Evolutionary conservation across 2,113 vertebrate species (phyloP).

Genomic region (Symphodus melops): DNA sequence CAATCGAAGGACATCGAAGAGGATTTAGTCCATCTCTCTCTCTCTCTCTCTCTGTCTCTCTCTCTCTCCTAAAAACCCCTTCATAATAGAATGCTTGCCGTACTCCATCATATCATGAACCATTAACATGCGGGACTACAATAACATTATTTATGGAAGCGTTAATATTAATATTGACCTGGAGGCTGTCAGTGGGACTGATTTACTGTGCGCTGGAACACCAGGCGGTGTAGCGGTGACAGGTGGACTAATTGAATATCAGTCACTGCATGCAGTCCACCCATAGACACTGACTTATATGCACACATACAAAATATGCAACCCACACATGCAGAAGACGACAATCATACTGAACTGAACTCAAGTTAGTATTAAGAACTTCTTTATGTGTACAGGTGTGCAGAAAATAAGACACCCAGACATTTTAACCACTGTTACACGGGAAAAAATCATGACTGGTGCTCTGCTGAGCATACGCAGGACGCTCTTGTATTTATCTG

Average conservation of each 20-base stretch:
- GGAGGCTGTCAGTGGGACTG: constrained; percentile 62
- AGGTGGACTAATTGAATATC: constrained; percentile 76
- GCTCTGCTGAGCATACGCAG: constrained; percentile 49
- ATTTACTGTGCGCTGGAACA: constrained; percentile 67
- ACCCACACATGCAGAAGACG: constrained; percentile 6
- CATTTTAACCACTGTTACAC: constrained; percentile 25
- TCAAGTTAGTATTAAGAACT: neutral
- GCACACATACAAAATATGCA: constrained; percentile 3
- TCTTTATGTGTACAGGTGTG: constrained; percentile 13
- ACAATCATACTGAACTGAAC: constrained; percentile 5
- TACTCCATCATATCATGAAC: constrained; percentile 70
- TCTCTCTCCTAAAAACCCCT: constrained; percentile 54
- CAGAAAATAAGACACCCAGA: constrained; percentile 12
- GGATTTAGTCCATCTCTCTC: constrained; percentile 67
- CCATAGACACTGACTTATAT: constrained; percentile 34
- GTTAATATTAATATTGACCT: constrained; percentile 79
- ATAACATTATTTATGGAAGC: constrained; percentile 80
- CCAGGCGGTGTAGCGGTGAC: constrained; percentile 56
- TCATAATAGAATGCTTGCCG: constrained; percentile 45
- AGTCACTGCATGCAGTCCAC: constrained; percentile 47
- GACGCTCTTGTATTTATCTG: constrained; percentile 66
- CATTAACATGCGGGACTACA: constrained; percentile 73
- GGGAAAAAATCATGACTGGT: constrained; percentile 54
- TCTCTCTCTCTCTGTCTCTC: constrained; percentile 13
- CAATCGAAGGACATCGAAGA: constrained; percentile 71